phyloP scores from a whole-genome alignment of 1,140 invertebrate species.

The Bradysia coprophila region DNA sequence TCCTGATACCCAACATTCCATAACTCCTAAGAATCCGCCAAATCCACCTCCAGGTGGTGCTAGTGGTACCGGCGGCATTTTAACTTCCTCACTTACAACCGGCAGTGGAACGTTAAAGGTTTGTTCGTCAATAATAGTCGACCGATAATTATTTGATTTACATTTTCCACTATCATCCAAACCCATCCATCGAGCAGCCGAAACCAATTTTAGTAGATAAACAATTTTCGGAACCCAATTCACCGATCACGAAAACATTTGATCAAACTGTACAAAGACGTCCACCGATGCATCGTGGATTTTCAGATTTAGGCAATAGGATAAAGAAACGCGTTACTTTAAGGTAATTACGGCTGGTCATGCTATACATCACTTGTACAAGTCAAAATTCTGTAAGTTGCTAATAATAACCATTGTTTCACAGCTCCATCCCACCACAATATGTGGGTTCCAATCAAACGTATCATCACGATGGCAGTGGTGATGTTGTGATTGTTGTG shows the following conservation, averaged over 20 bases:
- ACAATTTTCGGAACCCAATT: constrained; percentile 60
- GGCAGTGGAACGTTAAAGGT: constrained; percentile 1
- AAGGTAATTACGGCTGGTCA: constrained; percentile 40
- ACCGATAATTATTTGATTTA: neutral
- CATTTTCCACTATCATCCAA: too few relatives aligned
- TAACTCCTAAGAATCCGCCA: constrained; percentile 18
- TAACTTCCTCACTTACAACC: neutral
- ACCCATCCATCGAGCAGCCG: constrained; percentile 16
- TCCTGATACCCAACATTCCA: constrained; percentile 20
- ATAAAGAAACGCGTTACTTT: constrained; percentile 70
- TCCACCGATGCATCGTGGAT: constrained; percentile 50
- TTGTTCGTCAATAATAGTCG: neutral
- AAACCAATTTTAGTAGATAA: constrained; percentile 50
- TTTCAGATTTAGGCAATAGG: constrained; percentile 61
- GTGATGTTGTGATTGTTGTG: constrained; percentile 38
- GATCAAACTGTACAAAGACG: constrained; percentile 17
- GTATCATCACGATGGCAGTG: constrained; percentile 20
- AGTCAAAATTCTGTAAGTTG: neutral
- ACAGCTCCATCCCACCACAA: constrained; percentile 33
- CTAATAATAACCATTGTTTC: constrained; percentile 1
- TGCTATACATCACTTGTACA: constrained; percentile 2
- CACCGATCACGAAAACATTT: constrained; percentile 29
- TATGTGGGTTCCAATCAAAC: constrained; percentile 22
- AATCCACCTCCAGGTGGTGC: constrained; percentile 6
- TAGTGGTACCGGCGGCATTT: neutral